Conservation (phyloP, 2,888 invertebrate genomes). For the Zaprionus bogoriensis region DNA sequence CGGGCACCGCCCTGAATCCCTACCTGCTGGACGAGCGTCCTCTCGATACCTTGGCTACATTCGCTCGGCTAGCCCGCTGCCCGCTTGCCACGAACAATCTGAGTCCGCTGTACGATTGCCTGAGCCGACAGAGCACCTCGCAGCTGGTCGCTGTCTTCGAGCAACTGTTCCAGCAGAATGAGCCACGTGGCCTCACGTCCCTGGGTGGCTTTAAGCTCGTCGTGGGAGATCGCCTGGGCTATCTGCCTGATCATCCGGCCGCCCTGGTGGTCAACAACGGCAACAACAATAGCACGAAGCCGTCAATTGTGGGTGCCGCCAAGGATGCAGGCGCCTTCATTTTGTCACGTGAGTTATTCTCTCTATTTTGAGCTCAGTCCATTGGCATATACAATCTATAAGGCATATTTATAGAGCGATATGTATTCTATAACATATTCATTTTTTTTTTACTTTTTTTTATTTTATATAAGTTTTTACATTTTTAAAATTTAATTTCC, state of each 20-base stretch:
- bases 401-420: too few relatives aligned
- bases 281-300: slow-evolving; percentile 60
- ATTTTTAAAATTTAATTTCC: too few relatives aligned
- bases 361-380: too few relatives aligned
- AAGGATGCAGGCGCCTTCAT: slow-evolving; percentile 84
- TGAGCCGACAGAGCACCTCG: slow-evolving; percentile 69
- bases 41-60: slow-evolving; percentile 76
- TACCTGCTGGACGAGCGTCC: slow-evolving; percentile 84
- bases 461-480: too few relatives aligned
- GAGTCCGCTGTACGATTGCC: slow-evolving; percentile 56
- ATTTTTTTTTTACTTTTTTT: too few relatives aligned
- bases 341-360: slow-evolving; percentile 81
- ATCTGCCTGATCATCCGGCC: slow-evolving; percentile 75
- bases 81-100: slow-evolving; percentile 35
- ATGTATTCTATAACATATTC: too few relatives aligned
- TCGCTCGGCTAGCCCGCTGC: slow-evolving; percentile 81
- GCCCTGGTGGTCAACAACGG: slow-evolving; percentile 60
- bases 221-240: slow-evolving; percentile 78
- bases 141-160: slow-evolving; percentile 70
- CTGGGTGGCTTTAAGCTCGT: slow-evolving; percentile 79
- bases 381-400: too few relatives aligned
- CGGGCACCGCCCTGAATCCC: slow-evolving; percentile 84
- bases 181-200: slow-evolving; percentile 60
- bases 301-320: slow-evolving; percentile 83
- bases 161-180: slow-evolving; percentile 70